Evolutionary conservation across 2,888 invertebrate species (phyloP), one percentile per base, ranked within the genome.

Genomic region (Atethmia centrago): DNA sequence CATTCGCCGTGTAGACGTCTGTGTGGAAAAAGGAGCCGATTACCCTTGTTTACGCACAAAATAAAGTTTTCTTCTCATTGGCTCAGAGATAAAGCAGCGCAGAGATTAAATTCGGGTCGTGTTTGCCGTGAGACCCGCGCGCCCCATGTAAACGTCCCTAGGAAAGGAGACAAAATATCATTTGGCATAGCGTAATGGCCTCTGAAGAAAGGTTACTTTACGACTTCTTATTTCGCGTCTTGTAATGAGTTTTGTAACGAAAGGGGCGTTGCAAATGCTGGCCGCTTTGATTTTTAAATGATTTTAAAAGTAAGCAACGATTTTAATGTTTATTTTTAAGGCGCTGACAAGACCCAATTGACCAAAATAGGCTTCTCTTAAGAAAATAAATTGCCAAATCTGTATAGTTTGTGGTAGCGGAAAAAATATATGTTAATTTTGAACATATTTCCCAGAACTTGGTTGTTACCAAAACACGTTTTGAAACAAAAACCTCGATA

Each of bases 31-130:
- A 93, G 90, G 89, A 92, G 90, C 90, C 92, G 92, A 94, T 94
- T 94, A 93, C 91, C 93, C 93, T 91, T 95, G 94, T 95, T 95
- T 95, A 94, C 95, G 91, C 90, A 93, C 92, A 93, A 93, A 95
- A 95, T 94, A 94, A 95, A 95, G 94, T 95, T 95, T 95, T 94
- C 93, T 93, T 94, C 93, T 93, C 94, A 94, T 93, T 94, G 94
- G 91, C 89, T 90, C 84, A 83, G 84, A 93, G 92, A 94, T 94
- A 94, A 94, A 94, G 92, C 91, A 90, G 90, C 88, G 90, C 91
- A 93, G 90, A 94, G 95, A 95, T 95, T 96, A 95, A 95, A 95
- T 94, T 92, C 92, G 91, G 92, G 88, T 89, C 91, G 91, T 95
- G 92, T 95, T 95, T 95, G 93, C 93, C 85, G 86, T 89, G 85